Evolutionary conservation across 1,140 invertebrate species (phyloP).

Genomic region (Brachionus paranguensis): DNA sequence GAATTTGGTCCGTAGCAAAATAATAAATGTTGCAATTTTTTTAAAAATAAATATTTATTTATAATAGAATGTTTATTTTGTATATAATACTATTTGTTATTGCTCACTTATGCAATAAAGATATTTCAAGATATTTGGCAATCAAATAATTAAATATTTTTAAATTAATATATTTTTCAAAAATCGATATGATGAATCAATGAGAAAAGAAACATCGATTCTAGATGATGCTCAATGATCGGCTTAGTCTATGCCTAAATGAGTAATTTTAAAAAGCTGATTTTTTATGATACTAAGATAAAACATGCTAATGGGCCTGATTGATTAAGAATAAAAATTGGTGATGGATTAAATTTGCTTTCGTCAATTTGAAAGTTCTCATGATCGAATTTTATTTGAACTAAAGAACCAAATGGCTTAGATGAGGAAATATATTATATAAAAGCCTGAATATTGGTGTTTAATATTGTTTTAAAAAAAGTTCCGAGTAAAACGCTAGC

Average conservation of each 20-base stretch:
- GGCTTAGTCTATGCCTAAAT: background rate
- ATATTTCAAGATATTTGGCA: background rate
- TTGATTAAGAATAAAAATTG: background rate
- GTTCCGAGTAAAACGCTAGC: background rate
- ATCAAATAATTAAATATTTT: background rate
- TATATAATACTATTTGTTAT: background rate
- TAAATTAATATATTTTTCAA: background rate
- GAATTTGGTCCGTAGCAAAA: no score
- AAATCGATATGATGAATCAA: background rate
- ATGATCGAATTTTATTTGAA: background rate
- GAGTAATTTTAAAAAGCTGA: background rate
- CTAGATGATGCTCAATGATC: background rate
- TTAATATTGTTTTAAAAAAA: background rate
- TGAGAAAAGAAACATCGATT: background rate
- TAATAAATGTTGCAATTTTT: no score
- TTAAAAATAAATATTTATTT: background rate
- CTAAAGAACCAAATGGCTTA: background rate
- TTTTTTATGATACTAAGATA: background rate
- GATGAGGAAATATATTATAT: background rate
- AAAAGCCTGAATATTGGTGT: background rate
- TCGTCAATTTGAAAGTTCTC: background rate
- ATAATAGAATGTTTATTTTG: background rate
- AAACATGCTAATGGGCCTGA: background rate
- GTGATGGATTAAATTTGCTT: background rate
- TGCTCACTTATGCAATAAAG: background rate